Evolutionary conservation across 1,140 invertebrate genomes (phyloP), one percentile per base, ranked within the genome.

Genomic region (Apis mellifera): DNA sequence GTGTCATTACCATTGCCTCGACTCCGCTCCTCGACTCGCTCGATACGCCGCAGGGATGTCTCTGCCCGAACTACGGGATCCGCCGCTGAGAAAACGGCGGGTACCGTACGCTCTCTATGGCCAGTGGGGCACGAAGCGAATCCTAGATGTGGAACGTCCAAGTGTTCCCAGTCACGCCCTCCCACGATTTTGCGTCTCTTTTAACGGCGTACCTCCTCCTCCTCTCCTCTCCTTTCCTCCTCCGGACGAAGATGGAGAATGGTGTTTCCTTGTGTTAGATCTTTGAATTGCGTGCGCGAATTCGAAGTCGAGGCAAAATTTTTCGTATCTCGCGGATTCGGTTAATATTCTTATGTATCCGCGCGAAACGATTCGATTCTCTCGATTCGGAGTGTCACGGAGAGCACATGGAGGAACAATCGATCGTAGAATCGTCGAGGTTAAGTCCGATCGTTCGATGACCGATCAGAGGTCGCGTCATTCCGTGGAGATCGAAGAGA

Each of bases 1-100:
- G 91, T 92, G 91, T 92, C 90, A 89, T 91, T 92, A 91, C 87
- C 82, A 90, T 89, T 89, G 90, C 85, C 71, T 66, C 74, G 82
- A 70, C 74, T 77, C 59, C 60, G 60, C 69, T 65, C 57, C 69
- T 23, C 69, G 77, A 86, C 76, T 78, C 42, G 70, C 69, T 23
- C 69, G 77, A 86, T 79, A 80, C 42, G 70, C 74, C 74, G 21
- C 87, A 55, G 78, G 82, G 82, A 86, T 78, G 87, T 86, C 73
- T 76, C 71, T 86, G 66, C 59, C 26, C 60, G 77, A n/a, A 81
- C 32, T 32, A 55, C 78, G 66, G 71, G 81, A 79, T 83, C 73
- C 66, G 52, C 65, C 75, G 72, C 62, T 82, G 84, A 88, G 87
- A 88, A 86, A 82, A 85, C 72, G 79, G 82, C 65, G 72, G 55